Evolutionary conservation across 2,113 vertebrate genomes (phyloP).

Genomic region (Balaenoptera acutorostrata): DNA sequence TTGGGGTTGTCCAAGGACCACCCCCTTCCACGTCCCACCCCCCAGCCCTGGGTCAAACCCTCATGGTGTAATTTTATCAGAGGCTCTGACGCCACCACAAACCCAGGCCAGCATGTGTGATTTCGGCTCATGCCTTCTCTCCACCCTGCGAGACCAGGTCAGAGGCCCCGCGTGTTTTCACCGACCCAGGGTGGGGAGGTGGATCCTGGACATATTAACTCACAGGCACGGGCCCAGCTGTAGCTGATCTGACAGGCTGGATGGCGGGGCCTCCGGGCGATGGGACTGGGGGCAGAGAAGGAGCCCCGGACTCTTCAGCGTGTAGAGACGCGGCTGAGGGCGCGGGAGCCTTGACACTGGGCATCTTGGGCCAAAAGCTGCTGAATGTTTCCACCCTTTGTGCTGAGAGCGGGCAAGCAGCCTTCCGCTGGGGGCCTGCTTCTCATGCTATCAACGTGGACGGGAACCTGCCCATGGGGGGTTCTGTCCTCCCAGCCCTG

Average conservation of each 20-base stretch:
- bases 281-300: background rate
- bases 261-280: background rate
- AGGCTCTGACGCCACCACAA: background rate
- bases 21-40: slow-evolving; percentile 9
- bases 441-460: background rate
- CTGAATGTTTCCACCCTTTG: background rate
- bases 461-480: rapidly evolving
- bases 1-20: slow-evolving; percentile 14
- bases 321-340: background rate
- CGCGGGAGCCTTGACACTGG: background rate
- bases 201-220: slow-evolving; percentile 12
- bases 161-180: slow-evolving; percentile 37
- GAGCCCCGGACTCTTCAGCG: background rate
- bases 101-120: slow-evolving; percentile 14
- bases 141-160: background rate
- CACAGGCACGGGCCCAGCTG: slow-evolving; percentile 15
- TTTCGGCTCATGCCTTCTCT: slow-evolving; percentile 40
- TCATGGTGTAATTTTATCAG: slow-evolving; percentile 62
- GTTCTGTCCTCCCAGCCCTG: background rate
- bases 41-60: background rate
- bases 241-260: background rate
- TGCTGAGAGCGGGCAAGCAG: background rate
- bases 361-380: background rate
- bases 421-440: background rate
- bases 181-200: background rate